Evolutionary conservation across 2,113 vertebrate genomes (phyloP).

Genomic region (Ia io): DNA sequence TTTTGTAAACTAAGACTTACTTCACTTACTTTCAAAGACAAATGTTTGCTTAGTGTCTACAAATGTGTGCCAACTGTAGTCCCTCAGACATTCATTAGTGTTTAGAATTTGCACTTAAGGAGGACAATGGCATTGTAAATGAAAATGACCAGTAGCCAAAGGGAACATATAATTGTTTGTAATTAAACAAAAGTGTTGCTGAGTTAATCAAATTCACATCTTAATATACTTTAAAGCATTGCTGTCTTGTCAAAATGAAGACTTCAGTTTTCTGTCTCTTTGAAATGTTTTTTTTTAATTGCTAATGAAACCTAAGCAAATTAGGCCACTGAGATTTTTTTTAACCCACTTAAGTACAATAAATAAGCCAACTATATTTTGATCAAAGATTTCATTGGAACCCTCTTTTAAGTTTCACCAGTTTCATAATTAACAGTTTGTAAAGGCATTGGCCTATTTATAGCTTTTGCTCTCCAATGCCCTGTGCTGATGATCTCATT

Average conservation of each 20-base stretch:
- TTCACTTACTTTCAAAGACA: conserved; percentile 75
- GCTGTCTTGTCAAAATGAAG: conserved; percentile 76
- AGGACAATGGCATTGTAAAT: conserved; percentile 73
- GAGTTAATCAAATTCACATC: conserved; percentile 78
- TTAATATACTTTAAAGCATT: conserved; percentile 69
- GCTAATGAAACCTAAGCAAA: conserved; percentile 79
- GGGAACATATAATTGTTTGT: conserved; percentile 79
- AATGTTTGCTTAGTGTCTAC: conserved; percentile 75
- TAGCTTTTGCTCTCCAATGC: conserved; percentile 71
- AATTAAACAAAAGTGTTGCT: conserved; percentile 79
- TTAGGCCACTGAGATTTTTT: conserved; percentile 73
- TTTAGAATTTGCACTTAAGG: conserved; percentile 75
- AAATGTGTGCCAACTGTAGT: conserved; percentile 60
- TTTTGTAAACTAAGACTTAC: conserved; percentile 71
- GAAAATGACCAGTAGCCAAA: conserved; percentile 81
- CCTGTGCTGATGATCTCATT: conserved; percentile 50
- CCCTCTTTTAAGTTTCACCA: conserved; percentile 80
- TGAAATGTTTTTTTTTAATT: conserved; percentile 50
- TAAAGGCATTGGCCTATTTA: conserved; percentile 78
- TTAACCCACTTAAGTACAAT: conserved; percentile 79
- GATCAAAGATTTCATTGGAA: conserved; percentile 83
- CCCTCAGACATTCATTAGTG: conserved; percentile 70
- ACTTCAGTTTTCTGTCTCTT: conserved; percentile 70
- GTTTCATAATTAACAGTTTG: conserved; percentile 83
- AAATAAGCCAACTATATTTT: conserved; percentile 82